Percentiles rank a stretch among this genome's conserved stretches.
phyloP scores from a whole-genome alignment of 2,797 vertebrate species.

The Gymnothorax reevesii region DNA sequence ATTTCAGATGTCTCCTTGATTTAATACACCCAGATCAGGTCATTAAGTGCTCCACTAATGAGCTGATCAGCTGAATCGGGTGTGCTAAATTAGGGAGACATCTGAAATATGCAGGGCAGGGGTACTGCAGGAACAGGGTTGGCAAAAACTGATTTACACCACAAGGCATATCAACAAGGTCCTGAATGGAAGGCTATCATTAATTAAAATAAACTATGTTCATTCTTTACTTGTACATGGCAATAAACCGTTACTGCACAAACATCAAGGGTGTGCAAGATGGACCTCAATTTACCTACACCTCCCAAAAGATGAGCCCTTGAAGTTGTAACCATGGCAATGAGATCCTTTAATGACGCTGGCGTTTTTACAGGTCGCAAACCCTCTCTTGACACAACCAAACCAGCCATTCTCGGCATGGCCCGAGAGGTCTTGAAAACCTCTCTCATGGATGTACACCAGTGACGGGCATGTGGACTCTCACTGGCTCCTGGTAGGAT shows the following conservation, averaged over 20 bases:
- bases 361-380: conserved; percentile 8
- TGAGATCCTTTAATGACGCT: conserved; percentile 4
- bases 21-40: too few species aligned
- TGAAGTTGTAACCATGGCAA: conserved; percentile 14
- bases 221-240: background rate
- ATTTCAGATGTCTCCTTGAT: too few species aligned
- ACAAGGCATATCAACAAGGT: background rate
- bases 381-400: conserved; percentile 3
- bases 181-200: background rate
- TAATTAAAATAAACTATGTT: background rate
- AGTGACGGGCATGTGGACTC: conserved; percentile 55
- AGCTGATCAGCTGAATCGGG: too few species aligned
- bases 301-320: background rate
- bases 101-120: too few species aligned
- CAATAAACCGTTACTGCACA: background rate
- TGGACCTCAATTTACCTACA: background rate
- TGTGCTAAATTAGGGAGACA: too few species aligned
- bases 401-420: background rate
- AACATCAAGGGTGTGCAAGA: background rate
- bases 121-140: too few species aligned
- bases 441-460: background rate
- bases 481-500: conserved; percentile 44
- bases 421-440: background rate
- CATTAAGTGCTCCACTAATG: too few species aligned
- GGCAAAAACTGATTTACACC: too few species aligned